Evolutionary conservation across 2,888 invertebrate genomes (phyloP).

Genomic region (Dione vanillae): DNA sequence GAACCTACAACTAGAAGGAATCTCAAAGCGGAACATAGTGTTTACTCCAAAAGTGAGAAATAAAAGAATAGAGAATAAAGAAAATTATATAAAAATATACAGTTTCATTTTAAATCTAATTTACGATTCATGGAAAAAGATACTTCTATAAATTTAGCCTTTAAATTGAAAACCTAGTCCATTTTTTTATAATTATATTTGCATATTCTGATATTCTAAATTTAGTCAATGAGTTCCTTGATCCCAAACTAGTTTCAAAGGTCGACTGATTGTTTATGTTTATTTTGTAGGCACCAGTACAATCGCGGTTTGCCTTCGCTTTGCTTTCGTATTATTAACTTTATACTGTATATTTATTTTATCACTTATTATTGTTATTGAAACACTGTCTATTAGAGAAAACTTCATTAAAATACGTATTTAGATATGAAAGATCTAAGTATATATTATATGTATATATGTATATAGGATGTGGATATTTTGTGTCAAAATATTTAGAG

Average conservation of each 20-base stretch:
- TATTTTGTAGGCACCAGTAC: neutral
- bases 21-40: too few species aligned
- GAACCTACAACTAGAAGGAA: too few species aligned
- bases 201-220: slow-evolving; percentile 19
- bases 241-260: slow-evolving; percentile 42
- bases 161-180: slow-evolving; percentile 5
- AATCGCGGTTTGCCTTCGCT: neutral
- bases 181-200: slow-evolving; percentile 24
- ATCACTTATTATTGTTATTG: too few species aligned
- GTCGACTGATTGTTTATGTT: slow-evolving; percentile 41
- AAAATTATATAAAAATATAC: neutral
- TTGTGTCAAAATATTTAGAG: neutral
- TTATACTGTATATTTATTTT: too few species aligned
- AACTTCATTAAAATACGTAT: too few species aligned
- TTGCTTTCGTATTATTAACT: neutral
- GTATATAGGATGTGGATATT: neutral
- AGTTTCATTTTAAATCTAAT: neutral
- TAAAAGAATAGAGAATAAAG: neutral
- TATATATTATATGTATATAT: too few species aligned
- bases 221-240: slow-evolving; percentile 32
- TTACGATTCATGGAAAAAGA: neutral
- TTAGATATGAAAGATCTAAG: too few species aligned
- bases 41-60: too few species aligned
- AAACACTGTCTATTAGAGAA: too few species aligned
- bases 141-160: neutral